Evolutionary conservation across 2,113 vertebrate genomes (phyloP).

Genomic region (Cercocebus atys): DNA sequence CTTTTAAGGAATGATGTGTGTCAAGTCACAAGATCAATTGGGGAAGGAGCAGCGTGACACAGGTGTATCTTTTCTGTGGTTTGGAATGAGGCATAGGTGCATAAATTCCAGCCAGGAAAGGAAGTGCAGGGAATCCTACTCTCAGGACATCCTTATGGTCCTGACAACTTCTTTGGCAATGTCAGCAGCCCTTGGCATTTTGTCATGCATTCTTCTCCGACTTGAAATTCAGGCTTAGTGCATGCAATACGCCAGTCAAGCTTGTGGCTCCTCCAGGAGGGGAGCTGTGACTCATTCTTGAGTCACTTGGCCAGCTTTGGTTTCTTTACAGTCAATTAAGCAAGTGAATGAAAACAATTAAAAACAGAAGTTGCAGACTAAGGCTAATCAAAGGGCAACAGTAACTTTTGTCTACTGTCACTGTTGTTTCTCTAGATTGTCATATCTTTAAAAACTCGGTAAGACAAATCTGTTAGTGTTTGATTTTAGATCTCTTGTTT

Average conservation of each 20-base stretch:
- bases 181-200: background rate
- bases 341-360: slow-evolving; percentile 49
- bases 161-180: background rate
- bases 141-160: background rate
- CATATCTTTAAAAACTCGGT: background rate
- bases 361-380: slow-evolving; percentile 13
- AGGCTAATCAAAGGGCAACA: background rate
- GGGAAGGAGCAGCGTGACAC: background rate
- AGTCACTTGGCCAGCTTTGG: slow-evolving; percentile 1
- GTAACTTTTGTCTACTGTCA: background rate
- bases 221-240: slow-evolving; percentile 57
- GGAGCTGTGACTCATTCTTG: slow-evolving; percentile 52
- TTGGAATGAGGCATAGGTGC: background rate
- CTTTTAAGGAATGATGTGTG: background rate
- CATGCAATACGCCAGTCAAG: background rate
- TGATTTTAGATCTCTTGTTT: background rate
- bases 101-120: background rate
- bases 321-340: slow-evolving; percentile 40
- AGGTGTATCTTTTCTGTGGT: background rate
- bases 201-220: background rate
- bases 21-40: background rate
- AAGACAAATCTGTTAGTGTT: background rate
- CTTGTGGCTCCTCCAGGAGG: background rate
- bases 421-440: background rate
- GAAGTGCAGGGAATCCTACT: background rate